Percentiles rank a stretch among this genome's conserved stretches.
Conservation (phyloP, 2,888 invertebrate genomes). For the Tanytarsus gracilentus region DNA sequence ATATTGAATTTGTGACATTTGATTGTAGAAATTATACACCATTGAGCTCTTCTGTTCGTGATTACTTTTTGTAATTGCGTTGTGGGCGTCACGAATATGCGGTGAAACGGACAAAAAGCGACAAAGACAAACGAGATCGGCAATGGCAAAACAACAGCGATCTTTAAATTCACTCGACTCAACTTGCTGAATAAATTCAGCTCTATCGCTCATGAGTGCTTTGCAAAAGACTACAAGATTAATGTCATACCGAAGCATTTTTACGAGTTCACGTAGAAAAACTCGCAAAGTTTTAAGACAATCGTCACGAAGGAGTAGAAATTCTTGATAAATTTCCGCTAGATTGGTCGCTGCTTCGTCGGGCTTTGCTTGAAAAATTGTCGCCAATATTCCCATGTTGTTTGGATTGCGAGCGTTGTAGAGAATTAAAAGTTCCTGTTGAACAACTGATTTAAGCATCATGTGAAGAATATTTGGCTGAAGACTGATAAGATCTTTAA, state of each 20-base stretch:
- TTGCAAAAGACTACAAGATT: slow-evolving; percentile 71
- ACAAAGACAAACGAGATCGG: slow-evolving; percentile 77
- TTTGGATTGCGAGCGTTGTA: slow-evolving; percentile 87
- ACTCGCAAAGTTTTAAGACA: slow-evolving; percentile 78
- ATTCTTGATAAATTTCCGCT: slow-evolving; percentile 77
- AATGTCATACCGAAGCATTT: slow-evolving; percentile 71
- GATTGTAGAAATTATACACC: slow-evolving; percentile 39
- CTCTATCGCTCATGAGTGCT: slow-evolving; percentile 56
- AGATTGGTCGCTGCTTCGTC: slow-evolving; percentile 73
- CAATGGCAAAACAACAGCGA: slow-evolving; percentile 70
- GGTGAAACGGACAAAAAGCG: slow-evolving; percentile 70
- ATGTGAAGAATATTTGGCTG: slow-evolving; percentile 77
- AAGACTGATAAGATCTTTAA: slow-evolving; percentile 81
- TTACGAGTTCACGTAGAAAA: slow-evolving; percentile 78
- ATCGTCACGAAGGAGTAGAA: slow-evolving; percentile 80
- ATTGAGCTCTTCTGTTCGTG: slow-evolving; percentile 42
- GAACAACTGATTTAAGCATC: slow-evolving; percentile 82
- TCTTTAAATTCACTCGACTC: slow-evolving; percentile 64
- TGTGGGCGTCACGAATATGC: slow-evolving; percentile 59
- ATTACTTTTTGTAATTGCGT: slow-evolving; percentile 46
- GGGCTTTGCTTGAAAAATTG: slow-evolving; percentile 77
- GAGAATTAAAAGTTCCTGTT: slow-evolving; percentile 66
- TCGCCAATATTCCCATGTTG: slow-evolving; percentile 85
- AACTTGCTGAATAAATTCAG: slow-evolving; percentile 52
- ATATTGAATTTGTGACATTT: slow-evolving; percentile 63